phyloP scores from a whole-genome alignment of 2,113 vertebrate genomes.

The Fukomys damarensis region DNA sequence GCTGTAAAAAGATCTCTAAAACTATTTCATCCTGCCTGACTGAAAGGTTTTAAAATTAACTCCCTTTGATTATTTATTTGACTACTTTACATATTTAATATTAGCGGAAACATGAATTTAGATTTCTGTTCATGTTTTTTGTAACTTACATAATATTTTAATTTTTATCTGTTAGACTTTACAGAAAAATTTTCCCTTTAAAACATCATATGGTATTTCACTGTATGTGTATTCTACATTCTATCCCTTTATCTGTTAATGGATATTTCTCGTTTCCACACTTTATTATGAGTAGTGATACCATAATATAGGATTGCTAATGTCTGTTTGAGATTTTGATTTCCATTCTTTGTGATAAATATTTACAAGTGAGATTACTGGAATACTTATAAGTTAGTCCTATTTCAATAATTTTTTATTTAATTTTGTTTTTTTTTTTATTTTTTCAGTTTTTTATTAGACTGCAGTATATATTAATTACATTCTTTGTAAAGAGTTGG shows the following conservation, averaged over 20 bases:
- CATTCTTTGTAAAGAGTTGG: background rate
- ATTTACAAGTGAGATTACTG: background rate
- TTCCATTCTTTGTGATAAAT: background rate
- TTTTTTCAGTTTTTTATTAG: background rate
- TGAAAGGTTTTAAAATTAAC: background rate
- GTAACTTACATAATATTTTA: background rate
- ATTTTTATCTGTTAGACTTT: background rate
- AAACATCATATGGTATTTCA: background rate
- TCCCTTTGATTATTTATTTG: background rate
- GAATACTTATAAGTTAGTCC: background rate
- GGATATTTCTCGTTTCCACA: background rate
- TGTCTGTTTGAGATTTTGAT: background rate
- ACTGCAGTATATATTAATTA: background rate
- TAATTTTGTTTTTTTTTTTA: background rate
- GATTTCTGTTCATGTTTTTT: background rate
- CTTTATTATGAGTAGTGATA: background rate
- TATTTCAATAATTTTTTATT: background rate
- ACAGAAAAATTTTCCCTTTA: background rate
- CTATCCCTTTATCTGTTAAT: background rate
- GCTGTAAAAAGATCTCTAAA: background rate
- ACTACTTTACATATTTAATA: background rate
- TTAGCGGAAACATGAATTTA: background rate
- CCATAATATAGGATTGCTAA: background rate
- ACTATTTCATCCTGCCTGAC: background rate
- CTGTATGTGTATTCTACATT: background rate